Evolutionary conservation across 1,140 invertebrate species (phyloP).

Genomic region (Aphaenogaster floridana): DNA sequence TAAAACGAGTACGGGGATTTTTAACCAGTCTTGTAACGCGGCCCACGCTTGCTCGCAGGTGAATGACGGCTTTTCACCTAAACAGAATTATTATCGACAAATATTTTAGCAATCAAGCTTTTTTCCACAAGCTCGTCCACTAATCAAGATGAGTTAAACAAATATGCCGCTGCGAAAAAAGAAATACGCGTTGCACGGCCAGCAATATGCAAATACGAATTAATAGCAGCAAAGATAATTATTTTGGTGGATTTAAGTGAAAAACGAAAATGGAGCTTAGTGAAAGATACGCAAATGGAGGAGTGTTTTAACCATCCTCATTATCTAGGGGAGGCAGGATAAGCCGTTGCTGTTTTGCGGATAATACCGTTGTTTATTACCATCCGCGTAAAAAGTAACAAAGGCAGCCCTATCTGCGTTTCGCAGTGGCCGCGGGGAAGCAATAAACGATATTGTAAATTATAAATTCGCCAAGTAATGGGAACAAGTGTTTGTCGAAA

Average conservation of each 20-base stretch:
- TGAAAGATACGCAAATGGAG: conserved; percentile 10
- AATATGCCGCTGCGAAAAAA: background rate
- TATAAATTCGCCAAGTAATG: conserved; percentile 25
- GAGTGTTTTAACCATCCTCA: conserved; percentile 44
- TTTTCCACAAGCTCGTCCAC: background rate
- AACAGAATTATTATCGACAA: background rate
- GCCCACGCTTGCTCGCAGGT: background rate
- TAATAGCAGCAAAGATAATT: background rate
- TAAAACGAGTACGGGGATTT: background rate
- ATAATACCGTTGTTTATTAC: conserved; percentile 59
- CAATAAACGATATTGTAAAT: conserved; percentile 40
- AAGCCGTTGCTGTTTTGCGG: conserved; percentile 45
- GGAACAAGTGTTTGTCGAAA: background rate
- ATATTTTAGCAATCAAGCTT: background rate
- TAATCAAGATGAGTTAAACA: background rate
- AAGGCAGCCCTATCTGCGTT: conserved; percentile 44
- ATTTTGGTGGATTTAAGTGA: conserved; percentile 4
- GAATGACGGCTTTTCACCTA: background rate
- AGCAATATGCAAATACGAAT: background rate
- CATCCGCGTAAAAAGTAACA: conserved; percentile 34
- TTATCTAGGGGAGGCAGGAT: conserved; percentile 31
- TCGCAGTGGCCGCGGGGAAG: background rate
- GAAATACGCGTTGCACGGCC: background rate
- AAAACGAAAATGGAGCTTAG: conserved; percentile 17
- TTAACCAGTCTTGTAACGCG: background rate